These are phyloP conservation scores for Emmelina monodactyla DNA, from an alignment of 2,888 invertebrate genomes.

Conservation along the genomic window DNA sequence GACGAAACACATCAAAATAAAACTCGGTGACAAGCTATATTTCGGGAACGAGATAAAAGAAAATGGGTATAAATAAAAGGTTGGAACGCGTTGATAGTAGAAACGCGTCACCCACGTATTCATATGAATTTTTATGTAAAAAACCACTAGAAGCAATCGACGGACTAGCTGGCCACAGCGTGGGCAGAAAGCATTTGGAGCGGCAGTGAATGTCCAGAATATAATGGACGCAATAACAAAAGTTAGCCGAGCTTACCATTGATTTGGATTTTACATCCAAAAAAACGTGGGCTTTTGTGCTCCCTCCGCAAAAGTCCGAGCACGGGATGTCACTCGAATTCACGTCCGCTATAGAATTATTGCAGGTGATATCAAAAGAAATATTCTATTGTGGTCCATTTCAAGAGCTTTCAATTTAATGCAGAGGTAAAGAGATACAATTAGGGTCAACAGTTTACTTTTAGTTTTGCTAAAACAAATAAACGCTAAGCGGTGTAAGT, in stretches of 20 bases:
- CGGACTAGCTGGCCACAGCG: conserved; percentile 18
- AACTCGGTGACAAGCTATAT: too few relatives aligned
- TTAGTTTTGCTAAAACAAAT: conserved; percentile 15
- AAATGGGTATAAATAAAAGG: too few relatives aligned
- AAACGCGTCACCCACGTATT: conserved; percentile 24
- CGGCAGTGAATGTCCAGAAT: conserved; percentile 30
- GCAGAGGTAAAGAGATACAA: background rate
- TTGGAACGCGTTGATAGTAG: too few relatives aligned
- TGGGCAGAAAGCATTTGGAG: conserved; percentile 30
- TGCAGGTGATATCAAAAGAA: conserved; percentile 49
- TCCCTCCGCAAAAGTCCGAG: conserved; percentile 44
- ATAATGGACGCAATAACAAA: conserved; percentile 58
- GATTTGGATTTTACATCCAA: conserved; percentile 56
- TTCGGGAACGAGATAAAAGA: too few relatives aligned
- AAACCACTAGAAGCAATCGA: conserved; percentile 27
- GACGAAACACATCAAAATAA: too few relatives aligned
- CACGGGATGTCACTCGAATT: conserved; percentile 36
- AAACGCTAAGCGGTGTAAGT: conserved; percentile 20
- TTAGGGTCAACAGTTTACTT: conserved; percentile 1
- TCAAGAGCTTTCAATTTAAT: background rate
- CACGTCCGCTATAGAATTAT: conserved; percentile 39
- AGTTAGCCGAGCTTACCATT: conserved; percentile 58
- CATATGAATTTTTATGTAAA: conserved; percentile 34
- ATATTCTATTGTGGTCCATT: conserved; percentile 22
- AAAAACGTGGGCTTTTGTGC: conserved; percentile 51